Conservation (phyloP, 2,113 vertebrate genomes). For the Pterocles gutturalis region DNA sequence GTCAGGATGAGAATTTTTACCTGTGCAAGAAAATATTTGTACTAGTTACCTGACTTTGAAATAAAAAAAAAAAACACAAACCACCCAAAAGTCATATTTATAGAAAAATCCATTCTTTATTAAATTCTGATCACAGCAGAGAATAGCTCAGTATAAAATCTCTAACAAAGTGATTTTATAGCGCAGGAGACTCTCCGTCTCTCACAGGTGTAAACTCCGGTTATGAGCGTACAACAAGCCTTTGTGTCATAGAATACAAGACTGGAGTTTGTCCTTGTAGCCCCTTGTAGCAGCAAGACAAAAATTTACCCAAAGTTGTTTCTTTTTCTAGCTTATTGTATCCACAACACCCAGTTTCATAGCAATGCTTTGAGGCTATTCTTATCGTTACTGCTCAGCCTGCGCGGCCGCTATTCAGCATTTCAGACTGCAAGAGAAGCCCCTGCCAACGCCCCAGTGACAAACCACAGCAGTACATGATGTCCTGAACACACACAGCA, state of each 20-base stretch:
- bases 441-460: not conserved
- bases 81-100: not conserved
- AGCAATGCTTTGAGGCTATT: not conserved
- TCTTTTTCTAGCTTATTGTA: not conserved
- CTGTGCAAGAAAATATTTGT: not conserved
- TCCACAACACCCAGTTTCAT: not conserved
- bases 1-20: not conserved
- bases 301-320: not conserved
- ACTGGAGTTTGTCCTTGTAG: not conserved
- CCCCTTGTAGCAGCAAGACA: not conserved
- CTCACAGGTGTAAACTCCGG: not conserved
- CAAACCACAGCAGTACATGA: not conserved
- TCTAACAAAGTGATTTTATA: slow-evolving; percentile 10
- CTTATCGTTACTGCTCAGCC: not conserved
- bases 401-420: rapidly evolving
- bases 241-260: not conserved
- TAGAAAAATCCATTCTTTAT: slow-evolving; percentile 21
- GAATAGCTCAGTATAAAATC: slow-evolving; percentile 21
- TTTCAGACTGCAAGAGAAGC: not conserved
- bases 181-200: not conserved
- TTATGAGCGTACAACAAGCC: not conserved
- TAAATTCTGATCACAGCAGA: slow-evolving; percentile 28
- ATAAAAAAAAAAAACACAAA: not conserved
- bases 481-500: not conserved
- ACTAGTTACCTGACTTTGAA: not conserved